phyloP scores from a whole-genome alignment of 2,113 vertebrate species.

The Grammomys surdaster region DNA sequence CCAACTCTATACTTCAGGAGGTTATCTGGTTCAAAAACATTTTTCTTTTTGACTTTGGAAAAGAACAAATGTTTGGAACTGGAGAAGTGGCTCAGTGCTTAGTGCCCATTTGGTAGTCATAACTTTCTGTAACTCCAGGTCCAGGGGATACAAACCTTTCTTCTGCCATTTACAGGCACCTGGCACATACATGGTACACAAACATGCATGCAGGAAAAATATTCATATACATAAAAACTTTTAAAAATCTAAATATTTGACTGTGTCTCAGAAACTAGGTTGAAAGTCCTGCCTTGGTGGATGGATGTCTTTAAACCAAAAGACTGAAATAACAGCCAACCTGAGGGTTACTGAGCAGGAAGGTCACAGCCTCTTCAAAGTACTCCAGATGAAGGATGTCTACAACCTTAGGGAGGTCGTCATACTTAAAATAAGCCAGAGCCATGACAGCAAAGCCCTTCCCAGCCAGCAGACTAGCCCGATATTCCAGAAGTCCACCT shows the following conservation, averaged over 20 bases:
- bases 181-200: neutral
- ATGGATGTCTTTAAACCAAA: neutral
- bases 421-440: slow-evolving; percentile 88
- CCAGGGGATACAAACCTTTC: neutral
- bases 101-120: neutral
- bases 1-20: neutral
- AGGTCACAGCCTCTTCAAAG: slow-evolving; percentile 91
- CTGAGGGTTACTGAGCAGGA: slow-evolving; percentile 85
- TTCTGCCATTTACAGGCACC: neutral
- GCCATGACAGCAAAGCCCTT: slow-evolving; percentile 91
- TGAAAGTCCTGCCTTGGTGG: neutral
- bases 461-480: slow-evolving; percentile 91
- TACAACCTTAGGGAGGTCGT: slow-evolving; percentile 88
- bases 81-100: neutral
- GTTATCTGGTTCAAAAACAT: neutral
- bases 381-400: slow-evolving; percentile 87
- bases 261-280: neutral
- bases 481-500: slow-evolving; percentile 89
- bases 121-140: neutral
- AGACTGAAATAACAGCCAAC: slow-evolving; percentile 42
- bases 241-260: neutral
- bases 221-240: neutral
- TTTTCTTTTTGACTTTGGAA: neutral
- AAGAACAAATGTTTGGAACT: neutral
- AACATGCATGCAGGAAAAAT: neutral